These are phyloP conservation scores for Danaus chrysippus DNA, from an alignment of 2,888 invertebrate genomes.

Conservation along the genomic window DNA sequence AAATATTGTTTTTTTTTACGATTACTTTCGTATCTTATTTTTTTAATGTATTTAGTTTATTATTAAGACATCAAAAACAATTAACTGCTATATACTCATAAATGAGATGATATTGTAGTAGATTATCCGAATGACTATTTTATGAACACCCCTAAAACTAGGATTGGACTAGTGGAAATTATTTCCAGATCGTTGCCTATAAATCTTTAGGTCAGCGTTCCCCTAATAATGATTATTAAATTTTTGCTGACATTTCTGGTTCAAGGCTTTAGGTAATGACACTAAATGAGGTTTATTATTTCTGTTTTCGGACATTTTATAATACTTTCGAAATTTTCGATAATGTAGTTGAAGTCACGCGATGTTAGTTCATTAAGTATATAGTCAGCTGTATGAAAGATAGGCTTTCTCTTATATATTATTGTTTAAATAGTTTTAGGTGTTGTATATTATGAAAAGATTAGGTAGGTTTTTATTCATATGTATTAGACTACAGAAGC, in stretches of 20 bases:
- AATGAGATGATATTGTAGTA: too few relatives aligned
- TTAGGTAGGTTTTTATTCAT: too few relatives aligned
- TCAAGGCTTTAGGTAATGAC: conserved; percentile 4
- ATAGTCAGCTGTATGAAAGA: not conserved
- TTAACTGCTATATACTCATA: too few relatives aligned
- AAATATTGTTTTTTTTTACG: too few relatives aligned
- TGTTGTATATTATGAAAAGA: too few relatives aligned
- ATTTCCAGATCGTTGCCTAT: not conserved
- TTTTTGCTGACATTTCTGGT: conserved; percentile 3
- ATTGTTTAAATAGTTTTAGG: too few relatives aligned
- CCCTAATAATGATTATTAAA: not conserved
- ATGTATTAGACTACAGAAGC: too few relatives aligned
- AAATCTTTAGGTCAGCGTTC: conserved; percentile 4
- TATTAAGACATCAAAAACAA: too few relatives aligned
- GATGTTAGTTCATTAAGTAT: not conserved
- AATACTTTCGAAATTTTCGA: not conserved
- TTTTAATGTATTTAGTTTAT: too few relatives aligned
- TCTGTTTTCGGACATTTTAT: not conserved
- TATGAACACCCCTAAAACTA: not conserved
- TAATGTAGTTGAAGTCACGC: not conserved
- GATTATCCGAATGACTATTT: not conserved
- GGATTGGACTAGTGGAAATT: not conserved
- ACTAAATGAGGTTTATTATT: conserved; percentile 1
- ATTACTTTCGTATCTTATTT: too few relatives aligned
- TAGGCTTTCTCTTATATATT: too few relatives aligned